These are phyloP conservation scores for Ephestia elutella DNA, from an alignment of 1,140 invertebrate genomes.

Conservation along the genomic window DNA sequence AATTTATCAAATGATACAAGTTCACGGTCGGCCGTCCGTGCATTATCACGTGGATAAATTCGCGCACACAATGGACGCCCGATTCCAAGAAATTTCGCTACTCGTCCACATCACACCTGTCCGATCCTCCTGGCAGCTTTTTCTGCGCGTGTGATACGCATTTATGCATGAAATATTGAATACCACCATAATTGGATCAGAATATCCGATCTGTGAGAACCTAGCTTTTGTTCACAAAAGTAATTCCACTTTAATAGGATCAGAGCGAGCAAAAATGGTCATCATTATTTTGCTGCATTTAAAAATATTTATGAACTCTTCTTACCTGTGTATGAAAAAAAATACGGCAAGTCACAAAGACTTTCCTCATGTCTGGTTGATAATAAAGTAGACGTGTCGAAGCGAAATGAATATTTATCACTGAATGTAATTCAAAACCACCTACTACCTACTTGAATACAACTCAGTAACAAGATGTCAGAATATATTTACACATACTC, in stretches of 20 bases:
- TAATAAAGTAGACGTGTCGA: too few relatives aligned
- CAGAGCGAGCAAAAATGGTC: not conserved
- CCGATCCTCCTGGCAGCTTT: conserved; percentile 34
- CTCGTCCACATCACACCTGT: conserved; percentile 36
- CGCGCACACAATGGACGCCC: conserved; percentile 40
- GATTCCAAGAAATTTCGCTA: conserved; percentile 42
- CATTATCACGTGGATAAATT: conserved; percentile 19
- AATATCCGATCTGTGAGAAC: conserved; percentile 1
- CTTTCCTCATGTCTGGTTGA: not conserved
- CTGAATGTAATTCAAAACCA: not conserved
- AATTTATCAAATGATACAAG: not conserved
- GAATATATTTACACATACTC: too few relatives aligned
- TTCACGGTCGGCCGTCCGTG: not conserved
- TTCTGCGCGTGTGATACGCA: conserved; percentile 30
- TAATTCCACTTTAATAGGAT: not conserved
- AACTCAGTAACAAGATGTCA: too few relatives aligned
- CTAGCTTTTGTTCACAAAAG: not conserved
- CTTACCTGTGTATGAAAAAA: too few relatives aligned
- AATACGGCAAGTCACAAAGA: not conserved
- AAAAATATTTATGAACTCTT: too few relatives aligned
- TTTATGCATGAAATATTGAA: conserved; percentile 35
- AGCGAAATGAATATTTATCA: not conserved
- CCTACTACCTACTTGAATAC: not conserved
- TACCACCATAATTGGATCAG: conserved; percentile 1
- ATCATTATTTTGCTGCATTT: not conserved